phyloP scores from a whole-genome alignment of 2,113 vertebrate genomes.

The Patagioenas fasciata region DNA sequence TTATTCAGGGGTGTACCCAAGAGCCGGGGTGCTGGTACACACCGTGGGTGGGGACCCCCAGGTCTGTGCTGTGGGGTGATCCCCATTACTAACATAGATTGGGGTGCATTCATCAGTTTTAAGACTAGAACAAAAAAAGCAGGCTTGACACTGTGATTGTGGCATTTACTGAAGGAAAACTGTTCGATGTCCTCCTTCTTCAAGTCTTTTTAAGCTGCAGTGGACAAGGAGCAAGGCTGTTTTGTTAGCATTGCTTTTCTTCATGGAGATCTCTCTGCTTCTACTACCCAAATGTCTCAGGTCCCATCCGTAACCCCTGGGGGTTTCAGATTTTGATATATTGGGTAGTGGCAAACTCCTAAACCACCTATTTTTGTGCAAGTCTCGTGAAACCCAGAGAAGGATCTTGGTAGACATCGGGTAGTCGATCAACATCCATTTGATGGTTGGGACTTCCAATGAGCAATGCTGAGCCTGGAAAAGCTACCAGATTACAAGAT shows the following conservation, averaged over 20 bases:
- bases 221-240: neutral
- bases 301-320: neutral
- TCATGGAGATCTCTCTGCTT: neutral
- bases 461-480: neutral
- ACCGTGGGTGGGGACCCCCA: fast-evolving
- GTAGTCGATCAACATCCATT: neutral
- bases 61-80: neutral
- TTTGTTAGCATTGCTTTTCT: neutral
- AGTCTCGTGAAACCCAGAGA: neutral
- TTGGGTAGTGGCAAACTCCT: neutral
- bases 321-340: neutral
- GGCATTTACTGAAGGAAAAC: neutral
- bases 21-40: fast-evolving
- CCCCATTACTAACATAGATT: fast-evolving
- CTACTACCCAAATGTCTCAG: neutral
- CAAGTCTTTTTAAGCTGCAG: neutral
- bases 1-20: neutral
- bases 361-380: neutral
- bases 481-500: neutral
- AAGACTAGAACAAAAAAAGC: neutral
- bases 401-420: neutral
- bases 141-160: fast-evolving
- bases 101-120: neutral
- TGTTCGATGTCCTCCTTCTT: neutral
- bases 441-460: neutral